A percentile compares a stretch with the other conserved stretches of the same genome.
Evolutionary conservation across 2,888 invertebrate genomes (phyloP).

Genomic region (Lasioglossum vierecki): DNA sequence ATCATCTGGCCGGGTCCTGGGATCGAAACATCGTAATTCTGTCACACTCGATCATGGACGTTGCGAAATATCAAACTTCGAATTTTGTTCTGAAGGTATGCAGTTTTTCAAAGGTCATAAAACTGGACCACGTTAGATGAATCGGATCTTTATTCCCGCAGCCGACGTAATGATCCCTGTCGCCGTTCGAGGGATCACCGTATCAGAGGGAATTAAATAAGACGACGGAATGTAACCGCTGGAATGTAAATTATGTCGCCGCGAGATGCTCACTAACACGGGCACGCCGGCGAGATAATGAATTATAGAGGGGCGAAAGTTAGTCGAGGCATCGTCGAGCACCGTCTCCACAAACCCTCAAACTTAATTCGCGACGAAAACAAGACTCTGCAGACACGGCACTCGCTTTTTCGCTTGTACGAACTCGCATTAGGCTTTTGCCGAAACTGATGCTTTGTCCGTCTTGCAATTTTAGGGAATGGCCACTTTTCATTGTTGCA

Average conservation of each 20-base stretch:
- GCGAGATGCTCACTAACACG: neutral
- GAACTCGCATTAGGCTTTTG: neutral
- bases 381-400: neutral
- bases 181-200: neutral
- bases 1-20: neutral
- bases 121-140: neutral
- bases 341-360: neutral
- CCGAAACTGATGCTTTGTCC: neutral
- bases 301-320: neutral
- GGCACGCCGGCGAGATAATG: neutral
- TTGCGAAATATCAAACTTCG: neutral
- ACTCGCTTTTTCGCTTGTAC: neutral
- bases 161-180: neutral
- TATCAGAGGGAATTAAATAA: neutral
- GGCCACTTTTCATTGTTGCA: no score
- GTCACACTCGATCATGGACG: neutral
- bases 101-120: neutral
- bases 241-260: constrained; percentile 8
- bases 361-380: neutral
- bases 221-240: neutral
- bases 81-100: neutral
- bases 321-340: neutral
- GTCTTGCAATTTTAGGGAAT: neutral
- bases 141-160: neutral
- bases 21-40: neutral